These are phyloP conservation scores for Sminthurinus signatus DNA, from an alignment of 1,140 invertebrate genomes.

Conservation along the genomic window DNA sequence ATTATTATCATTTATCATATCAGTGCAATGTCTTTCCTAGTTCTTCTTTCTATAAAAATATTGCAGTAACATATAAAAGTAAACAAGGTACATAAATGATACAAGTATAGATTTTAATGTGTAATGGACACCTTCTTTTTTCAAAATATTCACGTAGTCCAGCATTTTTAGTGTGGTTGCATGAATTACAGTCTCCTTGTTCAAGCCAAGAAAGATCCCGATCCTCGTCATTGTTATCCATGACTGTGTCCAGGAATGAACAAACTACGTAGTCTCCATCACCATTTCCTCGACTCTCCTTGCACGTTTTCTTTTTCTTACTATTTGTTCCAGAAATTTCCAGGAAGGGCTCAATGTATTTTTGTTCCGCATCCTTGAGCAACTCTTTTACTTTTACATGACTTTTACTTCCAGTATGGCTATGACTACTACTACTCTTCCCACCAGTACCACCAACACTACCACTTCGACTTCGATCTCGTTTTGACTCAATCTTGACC, in stretches of 20 bases:
- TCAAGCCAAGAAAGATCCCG: background rate
- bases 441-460: background rate
- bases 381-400: background rate
- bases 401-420: background rate
- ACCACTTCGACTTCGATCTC: background rate
- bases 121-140: conserved; percentile 1
- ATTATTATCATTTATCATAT: background rate
- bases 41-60: background rate
- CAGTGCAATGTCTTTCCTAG: background rate
- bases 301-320: background rate
- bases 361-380: background rate
- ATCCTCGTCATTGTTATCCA: background rate
- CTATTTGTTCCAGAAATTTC: background rate
- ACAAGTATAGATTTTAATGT: background rate
- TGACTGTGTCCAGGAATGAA: background rate
- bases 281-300: background rate
- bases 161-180: background rate
- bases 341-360: background rate
- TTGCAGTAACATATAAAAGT: background rate
- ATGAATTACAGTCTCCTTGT: background rate
- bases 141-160: conserved; percentile 10
- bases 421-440: background rate
- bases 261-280: background rate
- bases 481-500: no score
- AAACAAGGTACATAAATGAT: no score